Conservation (phyloP, 2,888 invertebrate genomes). For the Nemapogon koenigi region DNA sequence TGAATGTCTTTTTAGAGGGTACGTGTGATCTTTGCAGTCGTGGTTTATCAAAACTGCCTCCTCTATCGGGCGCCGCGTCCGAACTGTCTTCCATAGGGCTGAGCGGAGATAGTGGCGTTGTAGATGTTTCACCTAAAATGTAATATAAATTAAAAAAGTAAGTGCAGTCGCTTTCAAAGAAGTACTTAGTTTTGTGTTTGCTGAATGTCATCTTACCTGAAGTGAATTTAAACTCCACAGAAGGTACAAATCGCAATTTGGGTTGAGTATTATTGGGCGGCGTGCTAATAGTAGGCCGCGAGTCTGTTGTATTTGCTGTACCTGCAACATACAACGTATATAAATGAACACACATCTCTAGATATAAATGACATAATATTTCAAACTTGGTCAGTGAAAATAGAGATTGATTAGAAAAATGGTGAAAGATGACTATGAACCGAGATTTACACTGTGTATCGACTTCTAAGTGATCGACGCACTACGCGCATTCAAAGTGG, state of each 20-base stretch:
- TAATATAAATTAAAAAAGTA: slow-evolving; percentile 13
- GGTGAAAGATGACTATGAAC: no score
- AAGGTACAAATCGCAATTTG: slow-evolving; percentile 81
- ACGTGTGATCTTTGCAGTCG: slow-evolving; percentile 91
- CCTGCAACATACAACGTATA: no score
- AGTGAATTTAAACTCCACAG: slow-evolving; percentile 81
- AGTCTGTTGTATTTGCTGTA: slow-evolving; percentile 21
- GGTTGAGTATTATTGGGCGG: slow-evolving; percentile 59
- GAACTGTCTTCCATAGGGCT: slow-evolving; percentile 65
- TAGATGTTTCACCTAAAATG: slow-evolving; percentile 73
- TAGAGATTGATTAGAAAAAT: no score
- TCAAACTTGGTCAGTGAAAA: no score
- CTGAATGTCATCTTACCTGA: slow-evolving; percentile 63
- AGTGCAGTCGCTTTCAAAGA: not conserved
- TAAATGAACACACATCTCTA: no score
- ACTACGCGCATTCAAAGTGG: no score
- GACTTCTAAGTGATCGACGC: no score
- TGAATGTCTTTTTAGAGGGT: slow-evolving; percentile 92
- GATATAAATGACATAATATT: no score
- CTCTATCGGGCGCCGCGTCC: slow-evolving; percentile 46
- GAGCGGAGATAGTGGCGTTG: slow-evolving; percentile 76
- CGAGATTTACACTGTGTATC: no score
- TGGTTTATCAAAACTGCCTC: slow-evolving; percentile 70
- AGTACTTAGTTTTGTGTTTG: not conserved
- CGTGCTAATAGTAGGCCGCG: slow-evolving; percentile 32